Conservation (phyloP, 2,888 invertebrate genomes). For the Tetranychus truncatus region DNA sequence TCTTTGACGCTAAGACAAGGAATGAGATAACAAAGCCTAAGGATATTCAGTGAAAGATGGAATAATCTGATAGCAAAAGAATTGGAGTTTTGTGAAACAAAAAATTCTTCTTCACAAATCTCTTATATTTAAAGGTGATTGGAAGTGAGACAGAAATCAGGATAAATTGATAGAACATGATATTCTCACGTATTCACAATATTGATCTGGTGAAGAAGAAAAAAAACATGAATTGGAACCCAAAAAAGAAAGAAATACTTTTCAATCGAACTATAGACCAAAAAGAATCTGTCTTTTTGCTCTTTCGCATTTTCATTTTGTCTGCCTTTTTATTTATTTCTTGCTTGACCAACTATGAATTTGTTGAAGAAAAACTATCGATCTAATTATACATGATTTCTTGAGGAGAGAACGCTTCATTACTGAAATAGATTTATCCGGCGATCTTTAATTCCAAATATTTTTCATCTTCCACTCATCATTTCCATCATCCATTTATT, state of each 20-base stretch:
- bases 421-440: neutral
- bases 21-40: too few relatives aligned
- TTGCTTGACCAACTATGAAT: constrained; percentile 1
- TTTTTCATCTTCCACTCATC: too few relatives aligned
- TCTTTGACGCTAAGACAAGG: too few relatives aligned
- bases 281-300: neutral
- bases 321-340: neutral
- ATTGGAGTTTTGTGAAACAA: too few relatives aligned
- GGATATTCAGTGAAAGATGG: too few relatives aligned
- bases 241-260: neutral
- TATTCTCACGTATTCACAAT: neutral
- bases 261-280: neutral
- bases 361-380: neutral
- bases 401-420: neutral
- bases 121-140: neutral
- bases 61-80: too few relatives aligned
- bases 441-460: neutral
- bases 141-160: neutral
- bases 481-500: neutral
- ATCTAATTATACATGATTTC: neutral
- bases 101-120: neutral
- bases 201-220: neutral
- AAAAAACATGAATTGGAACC: neutral
- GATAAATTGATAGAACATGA: neutral
- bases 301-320: neutral